Evolutionary conservation across 2,113 vertebrate species (phyloP), one percentile per base, ranked within the genome.

Genomic region (Epinephelus cyanopodus): DNA sequence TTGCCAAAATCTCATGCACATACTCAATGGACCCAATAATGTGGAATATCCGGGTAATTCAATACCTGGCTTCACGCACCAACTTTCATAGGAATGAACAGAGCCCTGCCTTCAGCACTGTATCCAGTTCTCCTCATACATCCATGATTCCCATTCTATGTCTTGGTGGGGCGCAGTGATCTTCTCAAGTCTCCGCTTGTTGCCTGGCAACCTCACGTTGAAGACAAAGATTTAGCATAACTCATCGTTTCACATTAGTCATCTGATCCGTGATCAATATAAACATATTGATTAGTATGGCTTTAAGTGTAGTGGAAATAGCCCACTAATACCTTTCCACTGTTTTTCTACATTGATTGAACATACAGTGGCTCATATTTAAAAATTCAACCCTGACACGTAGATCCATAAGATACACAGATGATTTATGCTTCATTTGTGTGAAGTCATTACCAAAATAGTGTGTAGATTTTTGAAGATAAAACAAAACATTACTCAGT

Each of bases 351-450:
- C 60, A 66, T 21, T n/a, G 54, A 54, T 17, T 42, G 57, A 29
- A 29, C 45, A 39, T 39, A 69, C 33, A 27, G 9, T 7, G 7
- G 19, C n/a, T 69, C n/a, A 42, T 69, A n/a, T 45, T 53, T 42
- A 62, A 79, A 70, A 45, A 10, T 19, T 12, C 13, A 33, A 11
- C 27, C n/a, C 37, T 33, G 18, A 1, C 45, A 72, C 14, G 1
- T 11, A 18, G 63, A 74, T 62, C 56, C 27, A 75, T 74, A 65
- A 69, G 53, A 39, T 29, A 58, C 10, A 19, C 10, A 0, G 18
- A 75, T 75, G 64, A 75, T 79, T 52, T 64, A 84, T 79, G 82
- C 37, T 69, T 39, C 19, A 10, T 62, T 66, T 67, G 52, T n/a
- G 27, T 29, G 33, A 53, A 62, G 19, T 66, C 10, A 58, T 62